Conservation (phyloP, 2,888 invertebrate genomes). For the Eulithis prunata region DNA sequence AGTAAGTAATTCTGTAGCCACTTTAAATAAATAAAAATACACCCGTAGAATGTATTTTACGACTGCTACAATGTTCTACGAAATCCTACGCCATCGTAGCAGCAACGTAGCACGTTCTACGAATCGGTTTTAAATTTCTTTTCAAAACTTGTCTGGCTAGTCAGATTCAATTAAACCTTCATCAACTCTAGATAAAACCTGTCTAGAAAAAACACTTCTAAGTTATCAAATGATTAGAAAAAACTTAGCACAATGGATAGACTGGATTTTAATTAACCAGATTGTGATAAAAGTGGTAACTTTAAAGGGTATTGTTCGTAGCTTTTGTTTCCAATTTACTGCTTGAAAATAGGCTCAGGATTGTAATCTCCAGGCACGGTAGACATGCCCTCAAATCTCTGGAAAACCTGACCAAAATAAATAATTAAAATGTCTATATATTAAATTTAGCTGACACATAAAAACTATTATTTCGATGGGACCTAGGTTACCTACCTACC, state of each 20-base stretch:
- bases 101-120: not conserved
- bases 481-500: too few relatives aligned
- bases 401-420: too few relatives aligned
- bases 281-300: slow-evolving; percentile 33
- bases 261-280: slow-evolving; percentile 40
- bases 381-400: too few relatives aligned
- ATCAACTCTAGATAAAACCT: slow-evolving; percentile 14
- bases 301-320: slow-evolving; percentile 33
- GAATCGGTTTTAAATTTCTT: not conserved
- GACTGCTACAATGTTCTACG: slow-evolving; percentile 12
- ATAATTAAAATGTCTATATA: too few relatives aligned
- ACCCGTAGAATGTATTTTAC: too few relatives aligned
- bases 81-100: slow-evolving; percentile 18
- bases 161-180: slow-evolving; percentile 19
- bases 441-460: too few relatives aligned
- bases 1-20: too few relatives aligned
- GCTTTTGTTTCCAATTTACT: slow-evolving; percentile 28
- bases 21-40: too few relatives aligned
- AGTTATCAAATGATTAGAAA: slow-evolving; percentile 31
- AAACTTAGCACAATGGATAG: slow-evolving; percentile 33
- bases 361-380: too few relatives aligned
- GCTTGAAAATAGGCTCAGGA: too few relatives aligned
- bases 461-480: too few relatives aligned
- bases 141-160: slow-evolving; percentile 2
- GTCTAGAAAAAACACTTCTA: slow-evolving; percentile 22